Evolutionary conservation across 1,140 invertebrate species (phyloP), one percentile per base, ranked within the genome.

Genomic region (Orius laevigatus): DNA sequence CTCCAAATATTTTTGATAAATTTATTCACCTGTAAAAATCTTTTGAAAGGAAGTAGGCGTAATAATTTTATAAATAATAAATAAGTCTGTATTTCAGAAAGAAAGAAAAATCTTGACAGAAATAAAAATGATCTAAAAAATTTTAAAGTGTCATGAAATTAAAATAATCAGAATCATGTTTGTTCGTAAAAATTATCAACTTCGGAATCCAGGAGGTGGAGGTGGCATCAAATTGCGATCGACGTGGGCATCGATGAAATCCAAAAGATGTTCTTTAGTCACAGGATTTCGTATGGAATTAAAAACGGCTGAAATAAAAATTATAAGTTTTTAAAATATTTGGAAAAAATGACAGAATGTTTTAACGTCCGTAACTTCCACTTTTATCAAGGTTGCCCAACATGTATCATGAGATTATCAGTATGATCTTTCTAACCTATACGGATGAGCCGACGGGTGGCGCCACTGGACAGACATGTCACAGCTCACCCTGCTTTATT

Each of bases 251-350:
- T 78, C 68, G 53, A 93, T 91, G 59, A 69, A 84, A 31, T 79
- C 66, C 19, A 93, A 60, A 11, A 94, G 70, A 50, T 68, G 66
- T 18, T 89, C 78, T 61, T 80, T 80, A 0, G 85, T 91, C 0
- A 93, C 78, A 0, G 90, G 89, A 56, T 80, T 62, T 12, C 58
- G 58, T 59, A 95, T 84, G 57, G 74, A 80, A 34, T 73, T 63
- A 52, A 65, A 74, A 18, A 84, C 79, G 52, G 76, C 73, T 78
- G 15, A 45, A 45, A 54, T 56, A 55, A 53, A 35, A 19, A 10
- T 9, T 11, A 6, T 8, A 40, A 40, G 16, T 40, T 6, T 40
- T 14, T 10, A 40, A 40, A n/a, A 34, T 34, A 34, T 8, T 8
- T 34, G 33, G n/a, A 34, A 8, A n/a, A 34, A 34, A 34, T 34